Base-by-base conservation (phyloP, 1,140 invertebrate species). In the Delia radicum region DNA sequence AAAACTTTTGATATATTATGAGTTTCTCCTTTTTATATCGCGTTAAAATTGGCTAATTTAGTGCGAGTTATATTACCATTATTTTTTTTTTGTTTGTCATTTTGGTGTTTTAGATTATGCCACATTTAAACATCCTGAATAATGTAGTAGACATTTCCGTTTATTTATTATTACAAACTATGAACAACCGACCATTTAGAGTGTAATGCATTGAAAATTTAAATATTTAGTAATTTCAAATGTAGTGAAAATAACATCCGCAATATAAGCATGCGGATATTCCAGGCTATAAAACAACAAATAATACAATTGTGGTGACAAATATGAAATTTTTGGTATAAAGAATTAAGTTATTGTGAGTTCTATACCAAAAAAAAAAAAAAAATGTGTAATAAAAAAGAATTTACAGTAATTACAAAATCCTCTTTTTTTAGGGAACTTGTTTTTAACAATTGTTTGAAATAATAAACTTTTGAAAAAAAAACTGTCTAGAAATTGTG, bases 41-140 rank as follows among this genome's bases (percentile, higher is more conserved):
- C n/a, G n/a, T n/a, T n/a, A 42, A 55, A 55, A 55, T 24, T 55
- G 48, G 48, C 48, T 55, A 55, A 55, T 55, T 55, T 55, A 55
- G 48, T 55, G 48, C 24, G 48, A 55, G 48, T 21, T 55, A 55
- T 55, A 21, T 21, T 21, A 55, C 48, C 48, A 55, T n/a, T n/a
- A 55, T 55, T 24, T 55, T 21, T 55, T 55, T 55, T 55, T 55
- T 55, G 18, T 55, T 24, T 21, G n/a, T 55, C 21, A 55, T 42
- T 42, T 42, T 42, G 37, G 37, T 42, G 21, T 55, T 55, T 55
- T 55, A 55, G 48, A 55, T 55, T 55, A 21, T 24, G 48, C n/a
- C 48, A 55, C 48, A 55, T 55, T 55, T 55, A 8, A 55, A 55
- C 48, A 55, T 55, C 48, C 48, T 55, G 48, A 21, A 55, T 55